A percentile compares a stretch with the other conserved stretches of the same genome.
phyloP scores from a whole-genome alignment of 2,888 invertebrate genomes.

The Troides aeacus region DNA sequence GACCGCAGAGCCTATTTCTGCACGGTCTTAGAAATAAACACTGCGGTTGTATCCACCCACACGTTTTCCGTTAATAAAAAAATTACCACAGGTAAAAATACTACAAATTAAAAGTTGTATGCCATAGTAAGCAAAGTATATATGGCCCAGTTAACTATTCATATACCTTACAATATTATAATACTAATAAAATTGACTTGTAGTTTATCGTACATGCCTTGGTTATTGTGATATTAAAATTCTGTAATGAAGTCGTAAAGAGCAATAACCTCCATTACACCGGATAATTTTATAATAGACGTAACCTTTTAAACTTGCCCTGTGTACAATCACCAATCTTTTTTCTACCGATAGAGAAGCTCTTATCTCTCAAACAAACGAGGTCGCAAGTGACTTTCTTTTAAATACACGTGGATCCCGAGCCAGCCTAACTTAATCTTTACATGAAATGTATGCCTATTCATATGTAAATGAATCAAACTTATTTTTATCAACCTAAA shows the following conservation, averaged over 20 bases:
- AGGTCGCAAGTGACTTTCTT: constrained; percentile 16
- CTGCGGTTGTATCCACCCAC: neutral
- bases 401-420: constrained; percentile 1
- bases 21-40: neutral
- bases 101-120: neutral
- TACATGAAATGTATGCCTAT: neutral
- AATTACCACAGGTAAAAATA: neutral
- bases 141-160: neutral
- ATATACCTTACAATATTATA: too few species aligned
- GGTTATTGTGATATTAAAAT: neutral
- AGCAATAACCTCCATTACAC: neutral
- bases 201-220: neutral
- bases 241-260: neutral
- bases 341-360: constrained; percentile 1
- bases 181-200: too few species aligned
- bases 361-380: constrained; percentile 15
- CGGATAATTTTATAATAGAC: neutral
- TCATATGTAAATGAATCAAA: neutral
- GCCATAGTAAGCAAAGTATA: neutral
- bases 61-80: neutral
- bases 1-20: neutral
- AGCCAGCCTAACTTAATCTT: neutral
- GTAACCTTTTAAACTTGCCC: neutral
- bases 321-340: neutral
- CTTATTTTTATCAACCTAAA: too few species aligned